phyloP scores from a whole-genome alignment of 2,113 vertebrate genomes.

The human region DNA sequence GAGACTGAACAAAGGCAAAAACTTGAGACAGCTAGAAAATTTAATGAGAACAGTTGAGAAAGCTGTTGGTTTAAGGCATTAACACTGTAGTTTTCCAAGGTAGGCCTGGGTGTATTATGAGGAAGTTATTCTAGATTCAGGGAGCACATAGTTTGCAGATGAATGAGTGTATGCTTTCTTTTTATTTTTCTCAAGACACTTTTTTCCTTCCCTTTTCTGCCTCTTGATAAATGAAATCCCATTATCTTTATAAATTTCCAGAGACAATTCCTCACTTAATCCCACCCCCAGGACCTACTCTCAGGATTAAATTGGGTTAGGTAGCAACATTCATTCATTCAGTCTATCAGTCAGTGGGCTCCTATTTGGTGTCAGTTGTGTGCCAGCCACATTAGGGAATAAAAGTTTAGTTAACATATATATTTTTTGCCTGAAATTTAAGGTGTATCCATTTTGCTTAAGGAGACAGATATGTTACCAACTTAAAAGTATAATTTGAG shows the following conservation, averaged over 20 bases:
- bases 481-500: not conserved
- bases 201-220: not conserved
- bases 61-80: not conserved
- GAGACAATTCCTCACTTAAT: not conserved
- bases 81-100: not conserved
- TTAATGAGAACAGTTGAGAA: not conserved
- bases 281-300: not conserved
- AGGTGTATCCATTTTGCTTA: not conserved
- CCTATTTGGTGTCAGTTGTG: not conserved
- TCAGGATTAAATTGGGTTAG: constrained; percentile 12
- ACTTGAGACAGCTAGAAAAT: not conserved
- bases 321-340: not conserved
- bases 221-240: constrained; percentile 1
- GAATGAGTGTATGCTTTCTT: not conserved
- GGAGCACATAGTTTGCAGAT: not conserved
- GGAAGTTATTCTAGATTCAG: not conserved
- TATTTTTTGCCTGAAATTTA: not conserved
- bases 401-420: not conserved
- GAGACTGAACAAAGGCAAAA: not conserved
- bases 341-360: not conserved
- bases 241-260: not conserved
- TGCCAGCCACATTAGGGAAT: not conserved
- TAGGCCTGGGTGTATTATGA: not conserved
- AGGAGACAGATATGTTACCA: not conserved
- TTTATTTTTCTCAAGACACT: not conserved